phyloP scores from a whole-genome alignment of 2,797 vertebrate genomes.

The Danio jaintianensis region DNA sequence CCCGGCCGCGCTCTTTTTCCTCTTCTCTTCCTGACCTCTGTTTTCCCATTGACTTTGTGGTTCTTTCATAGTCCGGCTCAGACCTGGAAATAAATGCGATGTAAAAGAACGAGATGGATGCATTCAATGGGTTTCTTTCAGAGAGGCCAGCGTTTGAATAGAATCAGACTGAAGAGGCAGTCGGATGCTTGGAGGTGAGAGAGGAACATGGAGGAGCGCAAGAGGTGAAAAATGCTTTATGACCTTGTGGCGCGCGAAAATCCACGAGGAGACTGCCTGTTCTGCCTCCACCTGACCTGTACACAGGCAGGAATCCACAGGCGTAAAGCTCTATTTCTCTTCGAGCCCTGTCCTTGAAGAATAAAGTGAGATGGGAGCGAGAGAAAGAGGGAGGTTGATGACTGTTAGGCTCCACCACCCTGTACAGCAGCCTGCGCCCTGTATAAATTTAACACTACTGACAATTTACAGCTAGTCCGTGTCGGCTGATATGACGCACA shows the following conservation, averaged over 20 bases:
- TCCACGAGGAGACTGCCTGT: conserved; percentile 17
- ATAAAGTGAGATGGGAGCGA: conserved; percentile 57
- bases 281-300: conserved; percentile 56
- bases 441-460: conserved; percentile 76
- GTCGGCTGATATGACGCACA: conserved; percentile 66
- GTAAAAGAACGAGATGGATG: conserved; percentile 35
- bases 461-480: conserved; percentile 76
- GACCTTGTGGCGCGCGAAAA: conserved; percentile 46
- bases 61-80: conserved; percentile 19
- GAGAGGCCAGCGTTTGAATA: conserved; percentile 41
- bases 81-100: conserved; percentile 31
- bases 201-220: conserved; percentile 1
- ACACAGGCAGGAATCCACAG: conserved; percentile 68
- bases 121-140: conserved; percentile 26
- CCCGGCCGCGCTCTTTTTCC: conserved; percentile 30
- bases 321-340: conserved; percentile 76
- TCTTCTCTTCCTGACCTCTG: conserved; percentile 33
- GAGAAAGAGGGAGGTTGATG: conserved; percentile 53
- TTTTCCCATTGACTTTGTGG: conserved; percentile 29
- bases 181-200: conserved; percentile 25
- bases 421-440: conserved; percentile 67
- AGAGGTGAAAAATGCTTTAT: conserved; percentile 40
- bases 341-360: conserved; percentile 77
- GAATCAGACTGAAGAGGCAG: conserved; percentile 33
- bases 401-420: conserved; percentile 72